Conservation (phyloP, 2,797 vertebrate genomes). For the Limnodromus scolopaceus region DNA sequence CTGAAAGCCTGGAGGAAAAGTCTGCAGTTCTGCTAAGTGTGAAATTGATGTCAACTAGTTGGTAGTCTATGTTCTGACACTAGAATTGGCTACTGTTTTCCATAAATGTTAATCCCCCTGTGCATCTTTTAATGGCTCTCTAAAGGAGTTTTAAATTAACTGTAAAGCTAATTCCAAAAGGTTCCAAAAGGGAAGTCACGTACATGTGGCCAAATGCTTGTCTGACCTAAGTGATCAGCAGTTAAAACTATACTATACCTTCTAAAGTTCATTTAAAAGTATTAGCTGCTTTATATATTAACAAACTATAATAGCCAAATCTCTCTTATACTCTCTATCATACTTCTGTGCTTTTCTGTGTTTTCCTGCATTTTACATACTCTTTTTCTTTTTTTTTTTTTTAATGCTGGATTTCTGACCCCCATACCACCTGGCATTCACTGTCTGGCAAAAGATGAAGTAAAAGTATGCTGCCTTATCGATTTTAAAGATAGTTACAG, state of each 20-base stretch:
- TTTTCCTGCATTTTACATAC: background rate
- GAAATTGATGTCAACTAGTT: conserved; percentile 2
- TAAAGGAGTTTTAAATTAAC: conserved; percentile 58
- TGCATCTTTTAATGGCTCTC: conserved; percentile 34
- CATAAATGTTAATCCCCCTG: conserved; percentile 23
- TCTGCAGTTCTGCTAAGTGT: conserved; percentile 16
- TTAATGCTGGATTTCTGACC: conserved; percentile 38
- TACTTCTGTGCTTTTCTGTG: conserved; percentile 47
- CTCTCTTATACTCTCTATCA: conserved; percentile 29
- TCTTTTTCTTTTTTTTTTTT: background rate
- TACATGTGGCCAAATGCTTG: conserved; percentile 12
- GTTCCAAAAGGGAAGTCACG: conserved; percentile 35
- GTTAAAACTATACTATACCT: conserved; percentile 51
- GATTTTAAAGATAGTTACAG: conserved; percentile 66
- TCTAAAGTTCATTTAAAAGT: conserved; percentile 62
- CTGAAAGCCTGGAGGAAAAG: conserved; percentile 3
- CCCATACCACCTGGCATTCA: conserved; percentile 47
- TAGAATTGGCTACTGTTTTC: conserved; percentile 54
- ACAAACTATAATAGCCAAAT: conserved; percentile 55
- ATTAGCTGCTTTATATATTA: conserved; percentile 47
- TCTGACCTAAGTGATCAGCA: background rate
- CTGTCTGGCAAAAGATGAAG: conserved; percentile 68
- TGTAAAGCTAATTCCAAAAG: conserved; percentile 53
- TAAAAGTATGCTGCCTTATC: conserved; percentile 60
- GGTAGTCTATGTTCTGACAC: conserved; percentile 10